Conservation (phyloP, 2,888 invertebrate species). For the Idaea straminata region DNA sequence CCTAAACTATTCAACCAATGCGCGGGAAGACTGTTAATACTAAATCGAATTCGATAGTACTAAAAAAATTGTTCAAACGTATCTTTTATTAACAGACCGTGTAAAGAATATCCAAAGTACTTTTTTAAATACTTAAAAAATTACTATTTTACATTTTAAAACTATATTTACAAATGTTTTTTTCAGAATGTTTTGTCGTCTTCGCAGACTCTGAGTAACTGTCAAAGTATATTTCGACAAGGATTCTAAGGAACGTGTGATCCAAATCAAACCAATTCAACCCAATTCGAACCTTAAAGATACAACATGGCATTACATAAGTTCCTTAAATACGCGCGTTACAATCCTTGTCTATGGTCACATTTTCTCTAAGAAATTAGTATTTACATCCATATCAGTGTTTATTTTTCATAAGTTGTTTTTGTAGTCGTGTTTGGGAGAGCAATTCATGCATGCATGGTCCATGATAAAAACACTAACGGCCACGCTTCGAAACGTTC, state of each 20-base stretch:
- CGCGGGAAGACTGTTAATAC: not conserved
- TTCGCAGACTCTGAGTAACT: not conserved
- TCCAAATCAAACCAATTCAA: too few species aligned
- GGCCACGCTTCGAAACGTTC: not conserved
- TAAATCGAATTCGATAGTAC: not conserved
- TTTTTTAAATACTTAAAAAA: constrained; percentile 2
- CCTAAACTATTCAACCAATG: not conserved
- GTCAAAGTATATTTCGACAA: not conserved
- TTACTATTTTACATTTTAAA: not conserved
- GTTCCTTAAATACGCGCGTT: too few species aligned
- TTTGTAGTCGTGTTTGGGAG: not conserved
- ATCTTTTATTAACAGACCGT: constrained; percentile 9
- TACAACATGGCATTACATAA: too few species aligned
- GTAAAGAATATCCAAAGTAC: constrained; percentile 22
- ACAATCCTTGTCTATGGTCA: too few species aligned
- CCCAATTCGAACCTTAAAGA: too few species aligned
- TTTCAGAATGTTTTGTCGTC: not conserved
- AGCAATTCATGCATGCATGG: constrained; percentile 14
- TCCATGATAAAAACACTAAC: constrained; percentile 23
- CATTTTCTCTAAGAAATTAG: too few species aligned
- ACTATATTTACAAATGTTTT: constrained; percentile 15
- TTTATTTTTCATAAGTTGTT: not conserved
- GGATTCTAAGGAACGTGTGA: too few species aligned
- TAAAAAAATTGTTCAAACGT: not conserved
- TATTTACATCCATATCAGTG: not conserved